Percentiles rank a stretch among this genome's conserved stretches.
phyloP scores from a whole-genome alignment of 2,797 vertebrate genomes.

The Rachycentron canadum region DNA sequence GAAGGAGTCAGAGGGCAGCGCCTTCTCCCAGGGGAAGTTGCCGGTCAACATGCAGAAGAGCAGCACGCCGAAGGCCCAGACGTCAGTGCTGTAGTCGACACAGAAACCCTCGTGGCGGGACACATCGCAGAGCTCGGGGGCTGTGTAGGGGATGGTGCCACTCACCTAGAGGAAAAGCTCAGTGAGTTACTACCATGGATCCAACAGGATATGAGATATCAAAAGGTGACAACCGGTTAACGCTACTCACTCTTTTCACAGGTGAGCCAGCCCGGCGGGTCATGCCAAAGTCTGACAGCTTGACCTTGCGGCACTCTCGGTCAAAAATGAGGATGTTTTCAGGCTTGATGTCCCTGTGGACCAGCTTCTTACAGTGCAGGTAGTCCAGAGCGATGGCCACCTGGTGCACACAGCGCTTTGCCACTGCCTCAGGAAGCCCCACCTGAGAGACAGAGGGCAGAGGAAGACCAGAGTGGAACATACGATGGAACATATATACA shows the following conservation, averaged over 20 bases:
- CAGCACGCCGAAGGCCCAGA: conserved; percentile 90
- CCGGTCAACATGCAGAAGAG: conserved; percentile 92
- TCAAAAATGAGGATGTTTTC: conserved; percentile 92
- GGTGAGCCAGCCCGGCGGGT: conserved; percentile 88
- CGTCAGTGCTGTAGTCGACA: conserved; percentile 89
- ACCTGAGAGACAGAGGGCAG: conserved; percentile 55
- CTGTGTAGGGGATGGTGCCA: conserved; percentile 90
- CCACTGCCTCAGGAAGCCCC: conserved; percentile 87
- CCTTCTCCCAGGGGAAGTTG: conserved; percentile 92
- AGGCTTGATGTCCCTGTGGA: conserved; percentile 90
- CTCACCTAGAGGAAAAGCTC: conserved; percentile 78
- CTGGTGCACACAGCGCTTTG: conserved; percentile 91
- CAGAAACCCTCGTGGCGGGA: conserved; percentile 88
- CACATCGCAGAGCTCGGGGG: conserved; percentile 88
- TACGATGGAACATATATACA: too few relatives aligned
- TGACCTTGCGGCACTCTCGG: conserved; percentile 89
- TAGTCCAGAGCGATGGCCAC: conserved; percentile 89
- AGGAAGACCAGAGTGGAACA: not conserved
- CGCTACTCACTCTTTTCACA: conserved; percentile 84
- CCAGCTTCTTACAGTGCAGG: conserved; percentile 88
- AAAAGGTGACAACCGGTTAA: not conserved
- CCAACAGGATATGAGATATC: not conserved
- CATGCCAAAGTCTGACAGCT: conserved; percentile 91
- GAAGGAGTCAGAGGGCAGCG: conserved; percentile 87
- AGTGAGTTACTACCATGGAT: not conserved